phyloP scores from a whole-genome alignment of 2,113 vertebrate species.

The Mormyrus lacerda region DNA sequence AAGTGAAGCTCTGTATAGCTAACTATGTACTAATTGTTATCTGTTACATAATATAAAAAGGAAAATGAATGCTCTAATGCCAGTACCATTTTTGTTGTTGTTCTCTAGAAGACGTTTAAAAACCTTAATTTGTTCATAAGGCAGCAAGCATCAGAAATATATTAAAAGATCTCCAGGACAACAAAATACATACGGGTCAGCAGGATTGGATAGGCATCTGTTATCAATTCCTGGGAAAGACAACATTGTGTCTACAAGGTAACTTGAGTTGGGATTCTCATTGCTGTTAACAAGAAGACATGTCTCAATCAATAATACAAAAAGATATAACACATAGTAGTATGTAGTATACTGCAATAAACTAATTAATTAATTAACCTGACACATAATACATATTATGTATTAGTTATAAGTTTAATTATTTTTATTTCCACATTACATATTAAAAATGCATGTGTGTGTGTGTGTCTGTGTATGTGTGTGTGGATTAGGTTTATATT shows the following conservation, averaged over 20 bases:
- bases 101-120: not conserved
- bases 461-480: too few species aligned
- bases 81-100: not conserved
- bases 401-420: not conserved
- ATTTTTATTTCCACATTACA: not conserved
- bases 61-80: not conserved
- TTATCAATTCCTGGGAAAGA: constrained; percentile 81
- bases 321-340: constrained; percentile 3
- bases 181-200: constrained; percentile 45
- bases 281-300: constrained; percentile 58
- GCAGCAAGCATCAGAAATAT: not conserved
- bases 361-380: not conserved
- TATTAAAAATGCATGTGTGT: not conserved
- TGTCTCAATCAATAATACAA: constrained; percentile 14
- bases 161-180: not conserved
- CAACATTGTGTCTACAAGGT: constrained; percentile 69
- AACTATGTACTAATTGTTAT: not conserved
- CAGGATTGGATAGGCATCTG: constrained; percentile 56
- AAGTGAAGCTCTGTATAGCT: not conserved
- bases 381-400: not conserved
- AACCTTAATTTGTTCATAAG: not conserved
- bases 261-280: constrained; percentile 62
- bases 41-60: not conserved
- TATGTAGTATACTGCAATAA: not conserved
- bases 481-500: too few species aligned